Evolutionary conservation across 2,888 invertebrate genomes (phyloP).

Genomic region (Scotopteryx bipunctaria): DNA sequence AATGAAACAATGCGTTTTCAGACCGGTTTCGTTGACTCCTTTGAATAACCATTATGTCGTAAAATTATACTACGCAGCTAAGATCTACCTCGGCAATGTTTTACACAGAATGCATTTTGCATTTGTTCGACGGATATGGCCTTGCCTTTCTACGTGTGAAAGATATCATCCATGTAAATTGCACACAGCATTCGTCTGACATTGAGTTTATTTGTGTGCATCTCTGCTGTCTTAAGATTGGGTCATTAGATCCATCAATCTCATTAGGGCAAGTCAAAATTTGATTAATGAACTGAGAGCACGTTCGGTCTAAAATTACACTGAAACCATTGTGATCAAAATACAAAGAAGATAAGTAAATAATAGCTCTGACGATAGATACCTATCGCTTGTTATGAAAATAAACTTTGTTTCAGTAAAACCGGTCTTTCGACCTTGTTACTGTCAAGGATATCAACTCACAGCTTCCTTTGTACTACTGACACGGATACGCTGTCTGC

Average conservation of each 20-base stretch:
- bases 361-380: slow-evolving; percentile 10
- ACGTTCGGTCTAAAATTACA: slow-evolving; percentile 9
- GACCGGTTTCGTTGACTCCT: too few relatives aligned
- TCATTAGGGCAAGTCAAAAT: slow-evolving; percentile 12
- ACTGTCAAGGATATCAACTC: slow-evolving; percentile 73
- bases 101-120: not conserved
- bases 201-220: slow-evolving; percentile 20
- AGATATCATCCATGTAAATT: slow-evolving; percentile 10
- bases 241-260: slow-evolving; percentile 16
- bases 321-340: not conserved
- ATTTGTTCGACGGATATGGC: not conserved
- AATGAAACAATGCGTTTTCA: too few relatives aligned
- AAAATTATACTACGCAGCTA: not conserved
- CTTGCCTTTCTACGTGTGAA: not conserved
- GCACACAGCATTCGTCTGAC: slow-evolving; percentile 16
- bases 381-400: not conserved
- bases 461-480: slow-evolving; percentile 62
- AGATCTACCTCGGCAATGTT: not conserved
- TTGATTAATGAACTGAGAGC: slow-evolving; percentile 6
- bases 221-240: slow-evolving; percentile 9
- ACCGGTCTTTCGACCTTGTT: slow-evolving; percentile 66
- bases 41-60: not conserved
- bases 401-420: slow-evolving; percentile 20
- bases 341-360: not conserved
- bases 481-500: slow-evolving; percentile 35